phyloP scores from a whole-genome alignment of 2,797 vertebrate genomes.

The Onychomys arenicola region DNA sequence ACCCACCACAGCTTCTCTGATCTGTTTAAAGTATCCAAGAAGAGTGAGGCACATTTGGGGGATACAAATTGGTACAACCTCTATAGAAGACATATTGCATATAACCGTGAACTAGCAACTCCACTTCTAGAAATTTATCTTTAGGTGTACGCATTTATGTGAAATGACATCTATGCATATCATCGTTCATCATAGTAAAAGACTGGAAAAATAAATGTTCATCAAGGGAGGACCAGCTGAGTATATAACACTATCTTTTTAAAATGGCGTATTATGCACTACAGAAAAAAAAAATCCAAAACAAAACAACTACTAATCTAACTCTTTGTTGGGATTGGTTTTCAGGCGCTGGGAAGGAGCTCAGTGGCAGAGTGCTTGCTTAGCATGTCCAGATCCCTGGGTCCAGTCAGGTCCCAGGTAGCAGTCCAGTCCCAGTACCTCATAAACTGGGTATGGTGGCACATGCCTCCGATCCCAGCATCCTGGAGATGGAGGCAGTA shows the following conservation, averaged over 20 bases:
- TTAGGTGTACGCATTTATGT: background rate
- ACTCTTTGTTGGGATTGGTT: background rate
- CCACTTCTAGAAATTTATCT: constrained; percentile 39
- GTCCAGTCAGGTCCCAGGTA: too few relatives aligned
- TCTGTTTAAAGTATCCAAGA: background rate
- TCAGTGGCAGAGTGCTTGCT: background rate
- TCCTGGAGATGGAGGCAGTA: background rate
- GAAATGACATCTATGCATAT: constrained; percentile 23
- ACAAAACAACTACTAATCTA: background rate
- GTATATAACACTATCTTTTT: background rate
- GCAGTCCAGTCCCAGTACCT: background rate
- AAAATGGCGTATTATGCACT: background rate
- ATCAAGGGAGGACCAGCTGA: background rate
- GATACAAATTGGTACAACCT: background rate
- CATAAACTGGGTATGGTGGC: background rate
- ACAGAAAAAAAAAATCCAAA: background rate
- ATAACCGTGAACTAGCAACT: background rate
- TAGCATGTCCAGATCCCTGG: background rate
- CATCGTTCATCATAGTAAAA: constrained; percentile 17
- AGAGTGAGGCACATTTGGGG: background rate
- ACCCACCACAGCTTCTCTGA: background rate
- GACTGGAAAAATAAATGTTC: constrained; percentile 24
- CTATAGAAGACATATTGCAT: background rate
- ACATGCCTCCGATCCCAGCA: background rate
- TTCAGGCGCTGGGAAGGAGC: background rate